Base-by-base conservation (phyloP, 2,888 invertebrate genomes). In the Mactromeris polynyma region DNA sequence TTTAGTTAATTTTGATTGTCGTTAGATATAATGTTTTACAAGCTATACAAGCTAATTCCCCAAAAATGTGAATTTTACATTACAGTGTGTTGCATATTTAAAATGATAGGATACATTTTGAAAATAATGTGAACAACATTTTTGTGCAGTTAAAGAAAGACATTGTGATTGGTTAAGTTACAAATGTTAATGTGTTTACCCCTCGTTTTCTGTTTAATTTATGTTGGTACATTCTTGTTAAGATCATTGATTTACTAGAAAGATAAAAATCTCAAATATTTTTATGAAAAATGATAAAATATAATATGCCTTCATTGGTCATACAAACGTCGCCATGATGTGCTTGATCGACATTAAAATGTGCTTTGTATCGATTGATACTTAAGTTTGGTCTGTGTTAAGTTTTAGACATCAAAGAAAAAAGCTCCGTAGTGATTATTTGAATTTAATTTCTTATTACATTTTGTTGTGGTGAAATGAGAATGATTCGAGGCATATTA, bases 281-380 rank as follows among this genome's bases (percentile, higher is more conserved):
- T 64, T 64, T 64, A 64, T 64, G 58, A 64, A 64, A 64, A 64
- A 64, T 64, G 58, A 64, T 64, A 64, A 64, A 64, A n/a, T 64
- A 64, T 64, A 64, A 64, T 26, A 64, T 26, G 26, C 26, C 26
- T 64, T 64, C 58, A 64, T 64, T 64, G 58, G 58, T 64, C 58
- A 26, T 64, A 64, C 58, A 26, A n/a, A 64, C 58, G 58, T 64
- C 58, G 58, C 58, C 58, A n/a, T 2, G 58, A 64, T 64, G 9
- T 64, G 58, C 26, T 64, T 64, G 26, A 64, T 64, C 58, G 26
- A 64, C 58, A 64, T n/a, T 64, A 26, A 64, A 64, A n/a, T 64
- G 26, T 64, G 58, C 58, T 64, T 64, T 26, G 26, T 64, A 64
- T 64, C 26, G 58, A 64, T 64, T 64, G n/a, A 64, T 64, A 64